Conservation (phyloP, 2,797 vertebrate genomes). For the Eidolon dupreanum region DNA sequence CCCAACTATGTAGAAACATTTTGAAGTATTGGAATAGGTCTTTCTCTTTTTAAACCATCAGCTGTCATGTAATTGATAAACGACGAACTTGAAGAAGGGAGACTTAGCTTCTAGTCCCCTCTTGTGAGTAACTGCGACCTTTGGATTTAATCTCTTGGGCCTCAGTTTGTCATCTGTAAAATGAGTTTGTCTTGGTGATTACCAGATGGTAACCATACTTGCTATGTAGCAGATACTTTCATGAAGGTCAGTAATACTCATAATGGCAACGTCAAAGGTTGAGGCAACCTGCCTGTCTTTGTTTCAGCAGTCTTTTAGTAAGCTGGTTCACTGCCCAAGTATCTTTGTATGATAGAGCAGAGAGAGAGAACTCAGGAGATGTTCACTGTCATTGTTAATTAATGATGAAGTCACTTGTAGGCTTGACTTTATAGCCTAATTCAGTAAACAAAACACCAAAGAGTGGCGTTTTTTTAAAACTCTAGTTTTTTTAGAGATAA, state of each 20-base stretch:
- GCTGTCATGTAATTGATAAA: neutral
- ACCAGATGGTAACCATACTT: neutral
- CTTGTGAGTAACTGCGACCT: neutral
- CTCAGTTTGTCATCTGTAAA: conserved; percentile 4
- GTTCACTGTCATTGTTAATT: neutral
- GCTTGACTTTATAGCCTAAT: neutral
- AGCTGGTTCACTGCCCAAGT: neutral
- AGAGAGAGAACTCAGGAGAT: neutral
- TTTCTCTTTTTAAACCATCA: neutral
- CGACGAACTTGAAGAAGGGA: neutral
- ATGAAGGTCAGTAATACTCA: neutral
- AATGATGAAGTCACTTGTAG: neutral
- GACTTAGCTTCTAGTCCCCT: neutral
- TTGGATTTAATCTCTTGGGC: neutral
- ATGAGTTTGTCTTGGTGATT: neutral
- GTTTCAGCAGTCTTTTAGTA: neutral
- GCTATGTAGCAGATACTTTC: neutral
- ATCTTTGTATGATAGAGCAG: neutral
- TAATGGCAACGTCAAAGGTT: neutral
- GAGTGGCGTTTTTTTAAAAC: neutral
- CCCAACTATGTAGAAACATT: neutral
- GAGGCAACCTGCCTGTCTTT: neutral
- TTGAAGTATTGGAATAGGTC: neutral
- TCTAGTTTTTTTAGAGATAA: conserved; percentile 30
- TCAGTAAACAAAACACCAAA: conserved; percentile 32